Conservation (phyloP, 1,140 invertebrate genomes). For the Medauroidea extradentata region DNA sequence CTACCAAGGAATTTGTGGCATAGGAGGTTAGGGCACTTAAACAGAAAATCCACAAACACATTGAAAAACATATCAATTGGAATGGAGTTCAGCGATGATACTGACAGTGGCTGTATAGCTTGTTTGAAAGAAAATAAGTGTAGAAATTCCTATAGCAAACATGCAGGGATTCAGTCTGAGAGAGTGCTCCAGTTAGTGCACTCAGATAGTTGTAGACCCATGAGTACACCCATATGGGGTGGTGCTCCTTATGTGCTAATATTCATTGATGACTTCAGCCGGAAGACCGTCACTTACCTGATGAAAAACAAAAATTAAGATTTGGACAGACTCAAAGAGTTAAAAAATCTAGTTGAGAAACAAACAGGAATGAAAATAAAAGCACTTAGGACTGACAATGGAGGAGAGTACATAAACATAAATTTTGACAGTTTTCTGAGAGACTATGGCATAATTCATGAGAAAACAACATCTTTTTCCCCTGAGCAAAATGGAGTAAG, state of each 20-base stretch:
- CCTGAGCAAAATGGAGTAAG: constrained; percentile 49
- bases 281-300: constrained; percentile 35
- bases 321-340: constrained; percentile 33
- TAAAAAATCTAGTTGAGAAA: constrained; percentile 26
- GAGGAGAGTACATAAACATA: constrained; percentile 18
- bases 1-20: constrained; percentile 2
- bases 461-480: constrained; percentile 43
- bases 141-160: constrained; percentile 21
- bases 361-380: constrained; percentile 29
- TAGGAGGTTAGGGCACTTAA: neutral
- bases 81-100: constrained; percentile 2
- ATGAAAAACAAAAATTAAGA: constrained; percentile 41
- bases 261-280: constrained; percentile 40
- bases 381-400: constrained; percentile 39
- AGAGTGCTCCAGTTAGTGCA: constrained; percentile 39
- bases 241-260: constrained; percentile 40
- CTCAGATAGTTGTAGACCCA: constrained; percentile 44
- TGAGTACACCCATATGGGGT: constrained; percentile 22
- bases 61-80: constrained; percentile 5
- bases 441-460: constrained; percentile 45
- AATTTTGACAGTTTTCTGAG: constrained; percentile 9
- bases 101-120: constrained; percentile 23
- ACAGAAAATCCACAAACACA: too few species aligned
- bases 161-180: constrained; percentile 28
- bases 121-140: constrained; percentile 31